phyloP scores from a whole-genome alignment of 2,113 vertebrate species.

The Neodon shergylaensis region DNA sequence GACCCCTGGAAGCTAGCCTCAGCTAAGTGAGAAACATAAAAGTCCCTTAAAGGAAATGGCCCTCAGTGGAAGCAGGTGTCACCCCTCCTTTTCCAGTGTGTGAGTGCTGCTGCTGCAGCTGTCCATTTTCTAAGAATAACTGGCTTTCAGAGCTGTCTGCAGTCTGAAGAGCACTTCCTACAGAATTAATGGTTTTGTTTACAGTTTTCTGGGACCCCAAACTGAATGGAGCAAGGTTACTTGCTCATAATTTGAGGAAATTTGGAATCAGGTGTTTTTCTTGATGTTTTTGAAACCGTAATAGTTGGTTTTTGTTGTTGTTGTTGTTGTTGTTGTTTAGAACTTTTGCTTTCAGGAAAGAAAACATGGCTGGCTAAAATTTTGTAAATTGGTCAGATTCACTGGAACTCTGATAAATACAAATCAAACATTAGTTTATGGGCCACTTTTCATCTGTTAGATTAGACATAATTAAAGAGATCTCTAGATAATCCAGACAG shows the following conservation, averaged over 20 bases:
- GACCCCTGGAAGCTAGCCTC: background rate
- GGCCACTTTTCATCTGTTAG: background rate
- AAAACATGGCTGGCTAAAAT: background rate
- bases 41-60: background rate
- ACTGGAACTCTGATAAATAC: conserved; percentile 1
- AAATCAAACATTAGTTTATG: background rate
- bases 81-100: background rate
- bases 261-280: background rate
- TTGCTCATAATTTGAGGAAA: background rate
- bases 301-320: background rate
- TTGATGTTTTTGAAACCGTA: background rate
- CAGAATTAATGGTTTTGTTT: background rate
- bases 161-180: background rate
- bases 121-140: background rate
- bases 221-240: background rate
- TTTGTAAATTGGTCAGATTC: background rate
- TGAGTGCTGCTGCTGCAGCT: background rate
- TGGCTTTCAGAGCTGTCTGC: background rate
- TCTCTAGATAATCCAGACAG: background rate
- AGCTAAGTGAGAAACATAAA: background rate
- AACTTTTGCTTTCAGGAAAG: conserved; percentile 21
- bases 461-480: background rate
- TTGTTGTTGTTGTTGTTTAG: conserved; percentile 33
- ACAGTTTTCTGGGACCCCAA: background rate
- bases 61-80: background rate